phyloP scores from a whole-genome alignment of 2,797 vertebrate genomes.

The Discoglossus pictus region DNA sequence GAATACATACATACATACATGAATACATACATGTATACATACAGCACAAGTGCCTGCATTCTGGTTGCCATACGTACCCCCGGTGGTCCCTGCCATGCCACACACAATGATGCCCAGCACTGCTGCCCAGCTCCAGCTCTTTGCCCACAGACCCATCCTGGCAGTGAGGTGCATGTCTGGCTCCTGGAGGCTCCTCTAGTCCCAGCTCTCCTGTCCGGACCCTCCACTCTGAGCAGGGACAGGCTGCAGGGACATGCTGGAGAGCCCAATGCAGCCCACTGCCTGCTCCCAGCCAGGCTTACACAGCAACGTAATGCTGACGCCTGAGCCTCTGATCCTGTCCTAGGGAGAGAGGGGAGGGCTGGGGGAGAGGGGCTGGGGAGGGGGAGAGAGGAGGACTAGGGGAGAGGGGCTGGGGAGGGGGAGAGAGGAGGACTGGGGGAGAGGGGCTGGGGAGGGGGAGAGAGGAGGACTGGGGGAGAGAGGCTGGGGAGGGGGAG shows the following conservation, averaged over 20 bases:
- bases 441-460: too few species aligned
- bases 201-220: background rate
- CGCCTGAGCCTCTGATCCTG: background rate
- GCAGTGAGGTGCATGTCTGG: background rate
- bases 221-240: constrained; percentile 15
- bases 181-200: background rate
- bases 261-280: background rate
- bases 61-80: too few species aligned
- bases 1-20: too few species aligned
- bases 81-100: constrained; percentile 2
- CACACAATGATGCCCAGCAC: background rate
- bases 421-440: too few species aligned
- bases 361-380: constrained; percentile 1
- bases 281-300: background rate
- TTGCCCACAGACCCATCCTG: constrained; percentile 19
- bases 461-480: too few species aligned
- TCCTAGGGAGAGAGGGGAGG: background rate
- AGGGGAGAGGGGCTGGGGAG: too few species aligned
- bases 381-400: too few species aligned
- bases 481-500: too few species aligned
- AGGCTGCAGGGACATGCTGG: constrained; percentile 31
- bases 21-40: too few species aligned
- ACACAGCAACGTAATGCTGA: background rate
- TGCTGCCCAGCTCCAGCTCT: constrained; percentile 14
- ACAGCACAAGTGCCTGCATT: too few species aligned